Percentiles rank a stretch among this genome's conserved stretches.
phyloP scores from a whole-genome alignment of 2,797 vertebrate species.

The Smutsia temminckii region DNA sequence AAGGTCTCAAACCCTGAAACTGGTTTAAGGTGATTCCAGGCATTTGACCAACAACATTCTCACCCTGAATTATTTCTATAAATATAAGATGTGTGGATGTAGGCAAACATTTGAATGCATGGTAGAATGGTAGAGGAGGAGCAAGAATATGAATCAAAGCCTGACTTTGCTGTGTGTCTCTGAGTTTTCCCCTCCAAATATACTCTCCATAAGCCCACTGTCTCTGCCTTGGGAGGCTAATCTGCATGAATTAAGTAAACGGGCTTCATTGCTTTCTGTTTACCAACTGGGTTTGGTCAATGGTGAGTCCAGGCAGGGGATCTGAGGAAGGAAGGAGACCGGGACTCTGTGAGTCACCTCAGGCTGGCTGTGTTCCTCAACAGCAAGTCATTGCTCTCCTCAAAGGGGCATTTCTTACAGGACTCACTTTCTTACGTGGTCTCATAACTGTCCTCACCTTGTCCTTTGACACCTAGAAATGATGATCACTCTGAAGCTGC shows the following conservation, averaged over 20 bases:
- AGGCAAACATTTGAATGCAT: not conserved
- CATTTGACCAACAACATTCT: not conserved
- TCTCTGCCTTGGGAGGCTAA: not conserved
- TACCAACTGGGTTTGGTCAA: not conserved
- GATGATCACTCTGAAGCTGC: not conserved
- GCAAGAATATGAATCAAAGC: not conserved
- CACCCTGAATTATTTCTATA: not conserved
- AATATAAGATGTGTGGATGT: not conserved
- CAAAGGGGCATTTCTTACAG: not conserved
- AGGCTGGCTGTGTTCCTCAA: not conserved
- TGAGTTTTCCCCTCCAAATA: not conserved
- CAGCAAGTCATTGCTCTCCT: not conserved
- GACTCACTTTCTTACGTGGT: not conserved
- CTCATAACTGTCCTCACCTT: not conserved
- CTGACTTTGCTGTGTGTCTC: not conserved
- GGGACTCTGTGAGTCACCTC: not conserved
- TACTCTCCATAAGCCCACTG: not conserved
- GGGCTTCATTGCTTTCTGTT: not conserved
- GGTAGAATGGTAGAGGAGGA: not conserved
- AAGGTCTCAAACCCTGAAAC: not conserved
- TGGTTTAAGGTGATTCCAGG: not conserved
- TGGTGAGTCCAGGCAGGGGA: not conserved
- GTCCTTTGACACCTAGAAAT: not conserved
- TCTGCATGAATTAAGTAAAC: not conserved
- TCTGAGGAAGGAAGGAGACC: not conserved